These are phyloP conservation scores for Luehdorfia chinensis DNA, from an alignment of 1,140 invertebrate species.

Conservation along the genomic window DNA sequence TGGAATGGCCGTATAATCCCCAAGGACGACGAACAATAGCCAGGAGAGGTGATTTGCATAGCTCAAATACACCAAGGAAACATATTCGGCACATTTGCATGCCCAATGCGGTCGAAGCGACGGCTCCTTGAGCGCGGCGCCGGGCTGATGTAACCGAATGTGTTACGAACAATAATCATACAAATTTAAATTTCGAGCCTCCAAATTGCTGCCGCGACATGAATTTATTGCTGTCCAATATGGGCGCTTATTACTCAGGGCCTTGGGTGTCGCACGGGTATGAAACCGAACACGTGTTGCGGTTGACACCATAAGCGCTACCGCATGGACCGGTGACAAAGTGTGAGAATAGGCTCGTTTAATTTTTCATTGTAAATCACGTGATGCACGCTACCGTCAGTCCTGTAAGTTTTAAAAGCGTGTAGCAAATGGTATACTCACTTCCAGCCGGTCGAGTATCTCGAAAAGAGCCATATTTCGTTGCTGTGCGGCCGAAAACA, in stretches of 20 bases:
- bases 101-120: conserved; percentile 43
- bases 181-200: conserved; percentile 49
- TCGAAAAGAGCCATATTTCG: conserved; percentile 98
- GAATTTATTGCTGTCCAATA: conserved; percentile 46
- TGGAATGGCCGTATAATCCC: conserved; percentile 50
- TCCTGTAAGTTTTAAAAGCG: conserved; percentile 21
- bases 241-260: conserved; percentile 24
- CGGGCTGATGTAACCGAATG: conserved; percentile 56
- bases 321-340: conserved; percentile 28
- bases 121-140: conserved; percentile 36
- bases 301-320: conserved; percentile 39
- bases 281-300: conserved; percentile 51
- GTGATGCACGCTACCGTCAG: conserved; percentile 29
- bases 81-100: conserved; percentile 67
- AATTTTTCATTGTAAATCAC: conserved; percentile 22
- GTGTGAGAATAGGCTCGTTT: conserved; percentile 30
- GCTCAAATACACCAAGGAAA: conserved; percentile 38
- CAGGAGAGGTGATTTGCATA: conserved; percentile 65
- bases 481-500: conserved; percentile 94
- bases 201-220: conserved; percentile 42
- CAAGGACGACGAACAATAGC: conserved; percentile 68
- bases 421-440: conserved; percentile 54
- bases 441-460: conserved; percentile 99
- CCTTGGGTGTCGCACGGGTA: conserved; percentile 27
- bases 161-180: conserved; percentile 50